phyloP scores from a whole-genome alignment of 2,797 vertebrate genomes.

The Eurystomus glaucurus region DNA sequence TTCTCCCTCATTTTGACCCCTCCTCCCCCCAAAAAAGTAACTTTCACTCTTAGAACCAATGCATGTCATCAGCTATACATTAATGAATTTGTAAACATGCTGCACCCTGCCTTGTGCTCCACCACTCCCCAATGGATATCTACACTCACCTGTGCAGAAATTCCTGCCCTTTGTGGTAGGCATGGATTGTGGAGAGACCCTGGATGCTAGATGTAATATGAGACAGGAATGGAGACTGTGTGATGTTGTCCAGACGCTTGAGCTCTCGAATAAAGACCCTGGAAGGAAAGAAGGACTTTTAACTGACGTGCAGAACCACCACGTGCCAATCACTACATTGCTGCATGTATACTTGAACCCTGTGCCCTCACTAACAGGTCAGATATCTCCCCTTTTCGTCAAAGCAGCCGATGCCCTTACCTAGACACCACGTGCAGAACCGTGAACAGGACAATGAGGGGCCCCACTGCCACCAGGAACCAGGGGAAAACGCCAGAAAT shows the following conservation, averaged over 20 bases:
- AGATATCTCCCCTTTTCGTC: background rate
- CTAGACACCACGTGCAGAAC: constrained; percentile 89
- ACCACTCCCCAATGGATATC: background rate
- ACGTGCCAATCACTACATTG: rapidly evolving
- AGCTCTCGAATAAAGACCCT: constrained; percentile 93
- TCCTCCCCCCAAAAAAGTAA: background rate
- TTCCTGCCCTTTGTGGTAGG: constrained; percentile 90
- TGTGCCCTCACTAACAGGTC: background rate
- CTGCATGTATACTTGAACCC: background rate
- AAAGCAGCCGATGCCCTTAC: constrained; percentile 65
- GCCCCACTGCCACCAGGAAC: constrained; percentile 92
- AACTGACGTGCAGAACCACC: background rate
- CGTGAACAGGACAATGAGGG: constrained; percentile 89
- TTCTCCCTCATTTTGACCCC: background rate
- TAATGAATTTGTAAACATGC: background rate
- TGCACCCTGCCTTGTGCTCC: background rate
- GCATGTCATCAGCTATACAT: background rate
- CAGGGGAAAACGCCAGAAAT: constrained; percentile 92
- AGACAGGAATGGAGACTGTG: constrained; percentile 92
- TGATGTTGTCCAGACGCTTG: constrained; percentile 93
- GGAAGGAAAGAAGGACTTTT: background rate
- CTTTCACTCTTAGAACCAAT: background rate
- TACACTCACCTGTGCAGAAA: constrained; percentile 89
- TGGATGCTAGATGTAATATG: constrained; percentile 95
- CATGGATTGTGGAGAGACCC: constrained; percentile 92